Evolutionary conservation across 2,113 vertebrate genomes (phyloP).

Genomic region (Notothenia coriiceps): DNA sequence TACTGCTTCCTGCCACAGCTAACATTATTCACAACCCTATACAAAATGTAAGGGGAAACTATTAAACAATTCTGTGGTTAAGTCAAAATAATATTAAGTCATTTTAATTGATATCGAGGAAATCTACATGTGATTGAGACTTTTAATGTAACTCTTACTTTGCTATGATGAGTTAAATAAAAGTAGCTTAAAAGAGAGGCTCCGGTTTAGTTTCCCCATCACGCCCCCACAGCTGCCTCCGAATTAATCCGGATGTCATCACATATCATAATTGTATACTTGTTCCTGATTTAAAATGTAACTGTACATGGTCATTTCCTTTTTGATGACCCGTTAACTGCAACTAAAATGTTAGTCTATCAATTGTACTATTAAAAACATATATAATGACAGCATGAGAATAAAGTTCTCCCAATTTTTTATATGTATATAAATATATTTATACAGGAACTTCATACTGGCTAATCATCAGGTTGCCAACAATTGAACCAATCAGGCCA

Average conservation of each 20-base stretch:
- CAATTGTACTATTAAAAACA: not conserved
- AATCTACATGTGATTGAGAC: not conserved
- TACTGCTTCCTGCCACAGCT: not conserved
- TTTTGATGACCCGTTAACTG: not conserved
- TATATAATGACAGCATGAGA: not conserved
- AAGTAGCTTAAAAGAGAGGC: not conserved
- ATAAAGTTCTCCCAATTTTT: too few relatives aligned
- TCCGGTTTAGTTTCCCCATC: not conserved
- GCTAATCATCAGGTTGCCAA: not conserved
- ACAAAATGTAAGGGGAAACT: too few relatives aligned
- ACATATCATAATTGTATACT: too few relatives aligned
- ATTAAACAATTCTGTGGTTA: too few relatives aligned
- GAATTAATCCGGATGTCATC: too few relatives aligned
- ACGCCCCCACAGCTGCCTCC: too few relatives aligned
- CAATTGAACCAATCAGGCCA: slow-evolving; percentile 3
- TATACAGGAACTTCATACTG: not conserved
- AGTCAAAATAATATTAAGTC: too few relatives aligned
- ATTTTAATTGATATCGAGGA: not conserved
- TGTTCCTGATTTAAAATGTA: not conserved
- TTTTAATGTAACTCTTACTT: not conserved
- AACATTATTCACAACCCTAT: not conserved
- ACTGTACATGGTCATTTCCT: not conserved
- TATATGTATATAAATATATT: not conserved
- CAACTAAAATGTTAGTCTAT: not conserved
- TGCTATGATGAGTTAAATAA: not conserved